Evolutionary conservation across 2,797 vertebrate genomes (phyloP), one percentile per base, ranked within the genome.

Genomic region (Mareca penelope): DNA sequence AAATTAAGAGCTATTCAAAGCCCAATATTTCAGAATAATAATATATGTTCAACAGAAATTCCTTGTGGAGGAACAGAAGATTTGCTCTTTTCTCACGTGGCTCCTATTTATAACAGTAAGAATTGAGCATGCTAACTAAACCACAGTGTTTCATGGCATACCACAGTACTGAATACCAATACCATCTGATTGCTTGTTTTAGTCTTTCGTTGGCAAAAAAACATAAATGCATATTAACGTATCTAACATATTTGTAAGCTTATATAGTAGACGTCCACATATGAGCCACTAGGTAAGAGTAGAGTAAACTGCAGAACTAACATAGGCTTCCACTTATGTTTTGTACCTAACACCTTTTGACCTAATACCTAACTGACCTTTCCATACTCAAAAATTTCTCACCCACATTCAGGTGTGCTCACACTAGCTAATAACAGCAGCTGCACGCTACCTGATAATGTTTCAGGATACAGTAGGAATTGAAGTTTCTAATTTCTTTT

Each of bases 1-100:
- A 84, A 69, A 84, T 46, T 72, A 61, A 72, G 21, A 85, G 31
- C 10, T 81, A 83, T 70, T 81, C 40, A 78, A 76, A 91, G 33
- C 24, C 55, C 14, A 85, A 1, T 69, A 65, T 69, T 69, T 78
- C n/a, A 72, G 15, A 89, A 89, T 23, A n/a, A 69, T 94, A 35
- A 50, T 31, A 33, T 12, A 28, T 1, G 7, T 48, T 78, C 35
- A 70, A 52, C 2, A 78, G 15, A 63, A 89, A 40, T n/a, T 68
- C 13, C 15, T 28, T 29, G 12, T 35, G 7, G 59, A 83, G n/a
- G 9, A 79, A 72, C 0, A 72, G 4, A 59, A 78, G 4, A 56
- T 64, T 37, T 78, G 10, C 13, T 72, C 17, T 15, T 87, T 88
- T 71, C 33, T 61, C 12, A 46, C 6, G 22, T 1, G 6, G 33